Conservation (phyloP, 2,888 invertebrate genomes). For the Creontiades dilutus region DNA sequence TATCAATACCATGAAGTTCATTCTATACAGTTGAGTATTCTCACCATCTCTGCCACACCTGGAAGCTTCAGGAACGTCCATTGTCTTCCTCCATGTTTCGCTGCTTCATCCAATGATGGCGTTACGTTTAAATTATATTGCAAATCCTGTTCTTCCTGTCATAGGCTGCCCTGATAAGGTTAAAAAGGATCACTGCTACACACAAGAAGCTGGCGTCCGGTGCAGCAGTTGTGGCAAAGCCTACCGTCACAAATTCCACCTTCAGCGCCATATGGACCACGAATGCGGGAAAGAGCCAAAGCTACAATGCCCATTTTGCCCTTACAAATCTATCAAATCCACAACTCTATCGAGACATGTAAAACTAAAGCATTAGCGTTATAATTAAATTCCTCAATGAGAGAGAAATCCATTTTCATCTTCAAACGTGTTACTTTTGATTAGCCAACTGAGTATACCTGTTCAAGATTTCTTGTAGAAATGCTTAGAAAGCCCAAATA, state of each 20-base stretch:
- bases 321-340: slow-evolving; percentile 71
- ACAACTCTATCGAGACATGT: slow-evolving; percentile 69
- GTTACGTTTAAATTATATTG: background rate
- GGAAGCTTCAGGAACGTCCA: background rate
- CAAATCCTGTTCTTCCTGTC: background rate
- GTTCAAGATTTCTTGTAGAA: no score
- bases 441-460: no score
- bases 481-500: no score
- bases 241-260: slow-evolving; percentile 73
- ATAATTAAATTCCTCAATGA: background rate
- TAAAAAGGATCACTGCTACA: slow-evolving; percentile 73
- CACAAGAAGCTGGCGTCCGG: slow-evolving; percentile 70
- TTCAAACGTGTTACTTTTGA: no score
- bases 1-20: no score
- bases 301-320: slow-evolving; percentile 86
- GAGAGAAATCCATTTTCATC: no score
- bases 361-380: slow-evolving; percentile 69
- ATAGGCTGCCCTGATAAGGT: slow-evolving; percentile 69
- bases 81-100: slow-evolving; percentile 5
- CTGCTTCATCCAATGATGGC: background rate
- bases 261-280: slow-evolving; percentile 72
- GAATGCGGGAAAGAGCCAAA: slow-evolving; percentile 83
- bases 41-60: no score
- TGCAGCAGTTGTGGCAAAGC: slow-evolving; percentile 74
- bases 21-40: no score